phyloP scores from a whole-genome alignment of 2,888 invertebrate genomes.

The Syrista parreyssii region DNA sequence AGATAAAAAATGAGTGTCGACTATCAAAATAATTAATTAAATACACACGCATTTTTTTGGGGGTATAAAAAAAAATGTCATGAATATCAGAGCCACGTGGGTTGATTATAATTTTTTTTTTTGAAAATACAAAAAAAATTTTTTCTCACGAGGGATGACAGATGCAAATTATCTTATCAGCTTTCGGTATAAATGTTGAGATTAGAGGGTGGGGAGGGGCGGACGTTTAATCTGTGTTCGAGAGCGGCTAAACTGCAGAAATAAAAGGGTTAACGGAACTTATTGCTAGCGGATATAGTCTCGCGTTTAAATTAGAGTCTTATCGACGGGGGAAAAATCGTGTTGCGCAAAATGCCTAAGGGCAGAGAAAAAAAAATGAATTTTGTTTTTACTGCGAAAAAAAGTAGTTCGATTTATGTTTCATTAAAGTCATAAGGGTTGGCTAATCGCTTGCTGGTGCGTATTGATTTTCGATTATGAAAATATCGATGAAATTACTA shows the following conservation, averaged over 20 bases:
- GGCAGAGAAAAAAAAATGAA: slow-evolving; percentile 3
- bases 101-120: neutral
- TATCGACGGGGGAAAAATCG: slow-evolving; percentile 21
- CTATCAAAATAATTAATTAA: too few relatives aligned
- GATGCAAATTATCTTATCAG: too few relatives aligned
- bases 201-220: neutral
- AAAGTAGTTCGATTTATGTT: neutral
- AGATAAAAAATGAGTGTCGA: too few relatives aligned
- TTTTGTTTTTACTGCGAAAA: too few relatives aligned
- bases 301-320: slow-evolving; percentile 26
- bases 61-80: neutral
- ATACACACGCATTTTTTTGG: neutral
- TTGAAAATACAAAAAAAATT: neutral
- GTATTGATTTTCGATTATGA: too few relatives aligned
- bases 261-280: slow-evolving; percentile 30
- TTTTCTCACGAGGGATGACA: neutral
- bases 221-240: slow-evolving; percentile 21
- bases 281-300: slow-evolving; percentile 18
- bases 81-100: neutral
- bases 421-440: too few relatives aligned
- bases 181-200: slow-evolving; percentile 8
- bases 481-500: too few relatives aligned
- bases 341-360: neutral
- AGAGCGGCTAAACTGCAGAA: slow-evolving; percentile 16
- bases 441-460: too few relatives aligned